Percentiles rank a stretch among this genome's conserved stretches.
These are phyloP conservation scores for Vanessa tameamea DNA, from an alignment of 1,140 invertebrate genomes.

Conservation along the genomic window DNA sequence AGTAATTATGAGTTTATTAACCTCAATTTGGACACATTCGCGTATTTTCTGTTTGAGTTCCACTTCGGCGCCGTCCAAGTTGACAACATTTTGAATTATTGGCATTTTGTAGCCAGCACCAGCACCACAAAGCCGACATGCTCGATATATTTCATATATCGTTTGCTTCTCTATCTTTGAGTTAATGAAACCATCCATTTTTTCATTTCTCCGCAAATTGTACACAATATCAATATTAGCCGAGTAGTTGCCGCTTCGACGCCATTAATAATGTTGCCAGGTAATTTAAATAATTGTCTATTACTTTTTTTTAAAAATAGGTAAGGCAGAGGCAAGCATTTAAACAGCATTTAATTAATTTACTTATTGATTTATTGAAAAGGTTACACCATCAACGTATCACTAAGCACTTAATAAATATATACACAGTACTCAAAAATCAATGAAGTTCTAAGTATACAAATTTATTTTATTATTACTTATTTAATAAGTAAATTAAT, in stretches of 20 bases:
- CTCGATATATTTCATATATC: constrained; percentile 75
- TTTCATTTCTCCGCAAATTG: constrained; percentile 33
- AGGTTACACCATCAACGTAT: too few relatives aligned
- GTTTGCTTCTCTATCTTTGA: constrained; percentile 59
- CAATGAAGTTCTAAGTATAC: too few relatives aligned
- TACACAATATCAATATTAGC: constrained; percentile 15
- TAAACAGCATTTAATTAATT: neutral
- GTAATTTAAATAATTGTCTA: too few relatives aligned
- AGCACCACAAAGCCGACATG: constrained; percentile 75
- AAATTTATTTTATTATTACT: too few relatives aligned
- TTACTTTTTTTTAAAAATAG: too few relatives aligned
- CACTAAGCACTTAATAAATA: too few relatives aligned
- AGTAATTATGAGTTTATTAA: constrained; percentile 33
- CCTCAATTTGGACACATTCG: constrained; percentile 77
- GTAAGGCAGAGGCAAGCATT: neutral
- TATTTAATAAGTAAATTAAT: too few relatives aligned
- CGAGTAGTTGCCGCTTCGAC: constrained; percentile 39
- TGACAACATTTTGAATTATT: constrained; percentile 70
- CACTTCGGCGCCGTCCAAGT: constrained; percentile 53
- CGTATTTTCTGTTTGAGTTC: constrained; percentile 73
- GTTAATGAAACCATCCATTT: constrained; percentile 67
- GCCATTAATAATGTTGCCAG: constrained; percentile 27
- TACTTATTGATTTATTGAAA: too few relatives aligned
- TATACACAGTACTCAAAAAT: too few relatives aligned
- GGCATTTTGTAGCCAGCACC: constrained; percentile 80